Percentiles rank a stretch among this genome's conserved stretches.
These are phyloP conservation scores for Galerucella nymphaeae DNA, from an alignment of 2,888 invertebrate genomes.

Conservation along the genomic window DNA sequence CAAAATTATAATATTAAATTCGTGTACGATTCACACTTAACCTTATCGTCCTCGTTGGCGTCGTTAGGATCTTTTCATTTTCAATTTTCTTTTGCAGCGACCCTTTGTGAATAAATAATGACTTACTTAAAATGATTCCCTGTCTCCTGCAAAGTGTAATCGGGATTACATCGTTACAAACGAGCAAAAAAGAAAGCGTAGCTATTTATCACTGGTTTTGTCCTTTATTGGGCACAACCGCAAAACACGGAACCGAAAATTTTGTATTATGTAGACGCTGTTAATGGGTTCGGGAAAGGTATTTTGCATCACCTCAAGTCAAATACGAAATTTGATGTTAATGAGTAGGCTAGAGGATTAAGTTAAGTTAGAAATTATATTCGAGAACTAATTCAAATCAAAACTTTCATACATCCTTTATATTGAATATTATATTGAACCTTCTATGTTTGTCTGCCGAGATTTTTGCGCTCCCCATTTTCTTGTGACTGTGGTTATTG, in stretches of 20 bases:
- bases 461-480: no score
- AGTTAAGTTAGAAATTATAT: no score
- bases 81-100: constrained; percentile 16
- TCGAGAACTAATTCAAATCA: no score
- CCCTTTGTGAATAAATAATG: constrained; percentile 36
- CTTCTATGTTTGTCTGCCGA: no score
- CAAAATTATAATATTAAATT: constrained; percentile 6
- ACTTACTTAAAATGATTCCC: constrained; percentile 30
- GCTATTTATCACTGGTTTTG: constrained; percentile 34
- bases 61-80: constrained; percentile 21
- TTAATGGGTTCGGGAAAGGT: neutral
- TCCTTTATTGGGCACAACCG: constrained; percentile 14
- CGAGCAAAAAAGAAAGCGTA: constrained; percentile 27
- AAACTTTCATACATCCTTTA: no score
- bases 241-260: neutral
- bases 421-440: no score
- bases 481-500: no score
- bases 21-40: neutral
- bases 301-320: neutral
- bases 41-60: constrained; percentile 11
- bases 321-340: neutral
- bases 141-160: constrained; percentile 29
- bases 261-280: neutral
- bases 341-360: neutral
- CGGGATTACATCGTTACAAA: constrained; percentile 31